Conservation (phyloP, 2,888 invertebrate species). For the Amphipoea oculea region DNA sequence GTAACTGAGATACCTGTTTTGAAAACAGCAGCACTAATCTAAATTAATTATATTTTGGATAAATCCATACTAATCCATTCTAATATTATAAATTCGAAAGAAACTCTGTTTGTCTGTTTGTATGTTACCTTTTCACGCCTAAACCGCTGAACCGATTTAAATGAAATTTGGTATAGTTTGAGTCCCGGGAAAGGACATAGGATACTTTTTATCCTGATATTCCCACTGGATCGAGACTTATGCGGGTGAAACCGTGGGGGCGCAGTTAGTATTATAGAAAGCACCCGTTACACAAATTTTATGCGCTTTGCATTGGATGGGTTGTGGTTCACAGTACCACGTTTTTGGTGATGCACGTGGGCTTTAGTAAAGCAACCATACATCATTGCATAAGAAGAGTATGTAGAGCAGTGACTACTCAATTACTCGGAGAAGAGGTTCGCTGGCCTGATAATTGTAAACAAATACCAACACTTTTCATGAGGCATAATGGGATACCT, state of each 20-base stretch:
- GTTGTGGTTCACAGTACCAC: constrained; percentile 2
- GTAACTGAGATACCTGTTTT: neutral
- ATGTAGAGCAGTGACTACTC: neutral
- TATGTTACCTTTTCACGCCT: no score
- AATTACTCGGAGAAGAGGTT: neutral
- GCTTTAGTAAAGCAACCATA: neutral
- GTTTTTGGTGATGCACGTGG: neutral
- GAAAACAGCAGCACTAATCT: neutral
- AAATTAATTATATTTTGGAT: neutral
- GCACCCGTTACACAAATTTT: neutral
- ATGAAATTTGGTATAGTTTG: no score
- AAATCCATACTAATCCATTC: no score
- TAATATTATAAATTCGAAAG: no score
- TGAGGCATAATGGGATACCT: neutral
- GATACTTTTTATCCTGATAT: no score
- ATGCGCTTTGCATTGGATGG: constrained; percentile 4
- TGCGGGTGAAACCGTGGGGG: no score
- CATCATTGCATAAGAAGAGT: neutral
- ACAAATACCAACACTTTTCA: no score
- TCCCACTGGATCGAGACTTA: no score
- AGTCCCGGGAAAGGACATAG: no score
- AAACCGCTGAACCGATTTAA: no score
- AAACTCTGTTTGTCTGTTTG: no score
- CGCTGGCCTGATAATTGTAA: neutral
- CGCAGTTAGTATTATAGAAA: no score